Evolutionary conservation across 1,140 invertebrate genomes (phyloP), one percentile per base, ranked within the genome.

Genomic region (Maconellicoccus hirsutus): DNA sequence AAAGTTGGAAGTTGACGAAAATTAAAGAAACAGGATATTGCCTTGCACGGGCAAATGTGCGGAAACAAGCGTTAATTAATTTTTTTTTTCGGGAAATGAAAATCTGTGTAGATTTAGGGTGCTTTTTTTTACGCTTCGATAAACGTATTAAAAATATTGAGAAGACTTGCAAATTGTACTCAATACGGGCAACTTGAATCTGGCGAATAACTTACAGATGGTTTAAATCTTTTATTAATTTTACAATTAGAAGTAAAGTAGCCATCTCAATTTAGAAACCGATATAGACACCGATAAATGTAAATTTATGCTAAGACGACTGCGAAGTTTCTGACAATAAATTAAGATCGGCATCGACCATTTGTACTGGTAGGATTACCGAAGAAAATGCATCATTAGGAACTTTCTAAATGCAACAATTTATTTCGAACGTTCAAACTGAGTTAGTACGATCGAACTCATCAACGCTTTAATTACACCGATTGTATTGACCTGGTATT

Each of bases 1-100:
- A 52, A 19, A 52, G 10, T 52, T 52, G 12, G 3, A 52, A 52
- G 42, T 52, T 52, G 42, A 52, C 42, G 42, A 52, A 52, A 52
- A 52, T 52, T 19, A 16, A 19, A 52, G 42, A 52, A 52, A 52
- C 42, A 52, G 42, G 42, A 52, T 52, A 52, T 52, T 52, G n/a
- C 42, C 12, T 52, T 52, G 42, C 42, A 52, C 42, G 42, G 42
- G 42, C 42, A 52, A 52, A 52, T 52, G 42, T 52, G 42, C 42
- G 42, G 42, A 52, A 52, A 52, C 42, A 52, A 52, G 42, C 42
- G 42, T 52, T 52, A 52, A 52, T 52, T 52, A 52, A 52, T 52
- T 52, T 52, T 52, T n/a, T n/a, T 52, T 52, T 33, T 52, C 42
- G 42, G 29, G 42, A 52, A 52, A 52, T 52, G 42, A 52, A 19